Evolutionary conservation across 1,140 invertebrate species (phyloP), one percentile per base, ranked within the genome.

Genomic region (Nasonia vitripennis): DNA sequence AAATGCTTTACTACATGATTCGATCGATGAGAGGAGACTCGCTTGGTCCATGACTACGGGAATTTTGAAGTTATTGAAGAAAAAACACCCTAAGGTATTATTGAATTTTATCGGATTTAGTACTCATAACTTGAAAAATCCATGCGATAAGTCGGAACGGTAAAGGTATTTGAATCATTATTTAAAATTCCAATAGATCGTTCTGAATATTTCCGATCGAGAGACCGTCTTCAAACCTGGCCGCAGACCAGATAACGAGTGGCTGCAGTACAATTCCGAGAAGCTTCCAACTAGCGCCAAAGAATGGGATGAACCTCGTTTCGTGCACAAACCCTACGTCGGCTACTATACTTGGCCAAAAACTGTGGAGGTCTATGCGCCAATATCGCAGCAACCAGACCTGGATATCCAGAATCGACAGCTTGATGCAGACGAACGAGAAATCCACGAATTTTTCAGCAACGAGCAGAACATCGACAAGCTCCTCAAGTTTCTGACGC

Each of bases 301-400:
- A 89, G 95, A 97, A 84, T 99, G 98, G 97, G 95, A 98, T 78
- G 92, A 95, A 71, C 92, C 93, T 5, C 94, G 95, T 55, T 96
- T 93, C 90, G 90, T 97, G 11, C 95, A 98, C 89, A 95, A 96
- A 87, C 94, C 95, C 17, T 94, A 95, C 88, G 93, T 94, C 86
- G 98, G 98, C 4, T 98, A 96, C 91, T 98, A 97, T 89, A 93
- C 92, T 3, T 99, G 98, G 97, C 97, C 98, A 1, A 95, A 96
- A 86, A 91, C 91, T 55, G 85, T 96, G 1, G 90, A 94, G 90
- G 92, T 96, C 12, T 96, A 95, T 89, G 96, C 96, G 1, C 94
- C 96, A 0, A 92, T 94, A 0, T 89, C 87, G 2, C 90, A 96
- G 81, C 96, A 97, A 89, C 95, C 95, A 3, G 91, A 89, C 11